Base-by-base conservation (phyloP, 2,113 vertebrate genomes). In the Anguilla japonica region DNA sequence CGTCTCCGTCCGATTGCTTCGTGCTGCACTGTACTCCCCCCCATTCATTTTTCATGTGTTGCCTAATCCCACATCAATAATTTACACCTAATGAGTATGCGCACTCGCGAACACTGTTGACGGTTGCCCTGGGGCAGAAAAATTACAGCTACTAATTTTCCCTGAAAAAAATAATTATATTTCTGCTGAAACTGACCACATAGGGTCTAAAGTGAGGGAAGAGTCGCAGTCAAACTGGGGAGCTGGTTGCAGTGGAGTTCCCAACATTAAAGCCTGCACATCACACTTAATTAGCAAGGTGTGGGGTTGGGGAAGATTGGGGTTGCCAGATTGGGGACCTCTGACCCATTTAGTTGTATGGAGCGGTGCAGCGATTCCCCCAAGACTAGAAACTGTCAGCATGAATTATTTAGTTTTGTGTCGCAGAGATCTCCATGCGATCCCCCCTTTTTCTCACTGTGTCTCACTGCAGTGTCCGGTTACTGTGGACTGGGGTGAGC, bases 61-160 rank as follows among this genome's bases (percentile, higher is more conserved):
- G 87, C 83, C 29, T 84, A 85, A 85, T 41, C 29, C 78, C 56
- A 18, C 87, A 84, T 88, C 83, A 85, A 84, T 85, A 82, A 84
- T 88, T 88, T 81, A 84, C 71, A 81, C 39, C 83, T 88, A 84
- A 87, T 84, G 82, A 87, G 84, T 84, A 87, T 81, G 82, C 82
- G 71, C 57, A 81, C 81, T 82, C 80, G 43, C 85, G 83, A 53
- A 83, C 84, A 46, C 75, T 80, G 71, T 75, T 75, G 63, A 80
- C 79, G 57, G 71, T 81, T 84, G 56, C 81, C 87, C 84, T 83
- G 57, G 82, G 87, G 87, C 75, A 84, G 83, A 87, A 80, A 84
- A 75, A 87, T 84, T 84, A 40, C 78, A 81, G 87, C 71, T 84
- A 87, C 84, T 87, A 83, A 87, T 84, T 83, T 50, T 56, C 56